Base-by-base conservation (phyloP, 2,888 invertebrate genomes). In the Rhingia rostrata region DNA sequence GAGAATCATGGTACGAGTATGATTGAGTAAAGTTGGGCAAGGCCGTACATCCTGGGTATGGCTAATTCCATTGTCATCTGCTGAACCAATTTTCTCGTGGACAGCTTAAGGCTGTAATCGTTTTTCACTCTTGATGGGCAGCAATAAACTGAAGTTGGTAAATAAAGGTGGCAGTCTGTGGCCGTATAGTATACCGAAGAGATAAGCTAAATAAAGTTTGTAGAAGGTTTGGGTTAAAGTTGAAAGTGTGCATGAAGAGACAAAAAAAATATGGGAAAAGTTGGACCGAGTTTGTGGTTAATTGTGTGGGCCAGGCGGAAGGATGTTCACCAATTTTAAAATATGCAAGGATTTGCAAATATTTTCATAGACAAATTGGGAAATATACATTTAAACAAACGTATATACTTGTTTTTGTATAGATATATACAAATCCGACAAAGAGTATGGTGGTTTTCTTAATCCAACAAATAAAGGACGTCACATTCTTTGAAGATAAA, bases 121-220 rank as follows among this genome's bases (percentile, higher is more conserved):
- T 56, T 69, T 83, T 83, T 78, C 73, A 54, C 39, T 63, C 49
- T 35, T 51, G 67, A 54, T 53, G 66, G 67, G 51, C 54, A 39
- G 73, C 41, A 53, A 79, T 83, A 78, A 78, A 83, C 67, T 74
- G 73, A 69, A 74, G 79, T 83, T 83, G 83, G 79, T 33, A 83
- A 83, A 79, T 83, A 83, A 83, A 83, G 83, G 83, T 79, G 83
- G 72, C 37, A 66, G 60, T 63, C 10, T 70, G 61, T 61, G 30
- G 30, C 1, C 7, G 14, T 22, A 22, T 47, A 10, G 22, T 41
- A 41, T n/a, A 45, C 54, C 22, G 43, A 10, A 33, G 30, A 32
- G 41, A 72, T 61, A 41, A 53, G 33, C 39, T 49, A 4, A 32
- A 35, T 56, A 3, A 10, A 49, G 22, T 22, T 45, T 47, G 22